Evolutionary conservation across 2,113 vertebrate species (phyloP).

Genomic region (Ammospiza caudacuta): DNA sequence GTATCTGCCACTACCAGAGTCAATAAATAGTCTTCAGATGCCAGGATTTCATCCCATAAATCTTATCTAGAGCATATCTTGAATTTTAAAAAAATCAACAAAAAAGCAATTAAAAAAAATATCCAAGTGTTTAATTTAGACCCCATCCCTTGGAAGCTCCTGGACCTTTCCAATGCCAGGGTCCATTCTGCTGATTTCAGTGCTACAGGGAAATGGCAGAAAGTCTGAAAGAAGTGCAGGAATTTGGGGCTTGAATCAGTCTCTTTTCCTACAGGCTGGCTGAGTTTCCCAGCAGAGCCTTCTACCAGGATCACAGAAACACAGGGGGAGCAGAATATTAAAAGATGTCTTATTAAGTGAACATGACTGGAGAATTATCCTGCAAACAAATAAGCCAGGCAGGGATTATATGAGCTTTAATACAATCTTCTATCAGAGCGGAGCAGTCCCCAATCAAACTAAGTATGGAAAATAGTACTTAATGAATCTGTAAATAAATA

Average conservation of each 20-base stretch:
- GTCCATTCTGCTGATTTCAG: neutral
- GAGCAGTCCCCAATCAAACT: conserved; percentile 41
- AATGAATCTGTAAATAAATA: conserved; percentile 39
- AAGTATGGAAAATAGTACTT: conserved; percentile 22
- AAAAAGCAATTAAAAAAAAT: neutral
- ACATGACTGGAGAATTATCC: conserved; percentile 5
- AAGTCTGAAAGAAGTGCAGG: neutral
- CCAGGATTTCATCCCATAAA: neutral
- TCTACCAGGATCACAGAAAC: neutral
- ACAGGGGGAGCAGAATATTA: neutral
- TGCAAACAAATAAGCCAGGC: conserved; percentile 28
- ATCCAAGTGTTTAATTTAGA: neutral
- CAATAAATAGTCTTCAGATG: neutral
- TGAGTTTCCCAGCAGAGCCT: neutral
- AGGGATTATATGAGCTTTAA: conserved; percentile 30
- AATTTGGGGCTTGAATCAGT: fast-evolving
- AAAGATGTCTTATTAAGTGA: neutral
- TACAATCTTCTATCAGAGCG: conserved; percentile 24
- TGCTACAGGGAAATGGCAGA: neutral
- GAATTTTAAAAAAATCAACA: neutral
- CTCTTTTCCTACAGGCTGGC: neutral
- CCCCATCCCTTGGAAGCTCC: neutral
- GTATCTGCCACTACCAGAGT: neutral
- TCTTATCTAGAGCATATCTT: neutral
- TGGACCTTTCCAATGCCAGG: neutral